Conservation (phyloP, 1,140 invertebrate species). For the Drosophila teissieri region DNA sequence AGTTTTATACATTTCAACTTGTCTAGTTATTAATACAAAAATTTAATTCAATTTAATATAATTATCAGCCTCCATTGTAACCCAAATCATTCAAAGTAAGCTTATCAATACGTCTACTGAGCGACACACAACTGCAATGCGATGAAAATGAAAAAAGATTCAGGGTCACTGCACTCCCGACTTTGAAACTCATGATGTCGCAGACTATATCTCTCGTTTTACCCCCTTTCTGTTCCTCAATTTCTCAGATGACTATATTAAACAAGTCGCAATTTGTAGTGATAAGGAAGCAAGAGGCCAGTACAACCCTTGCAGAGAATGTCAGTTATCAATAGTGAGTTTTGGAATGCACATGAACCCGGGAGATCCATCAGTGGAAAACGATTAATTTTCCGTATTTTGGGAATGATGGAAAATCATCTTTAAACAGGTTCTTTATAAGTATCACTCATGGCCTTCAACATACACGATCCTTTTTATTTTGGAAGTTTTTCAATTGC, state of each 20-base stretch:
- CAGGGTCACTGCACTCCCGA: constrained; percentile 68
- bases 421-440: too few relatives aligned
- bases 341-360: constrained; percentile 8
- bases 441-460: too few relatives aligned
- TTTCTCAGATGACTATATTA: constrained; percentile 1
- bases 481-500: too few relatives aligned
- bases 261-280: constrained; percentile 21
- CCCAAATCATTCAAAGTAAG: background rate
- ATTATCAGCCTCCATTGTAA: background rate
- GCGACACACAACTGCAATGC: background rate
- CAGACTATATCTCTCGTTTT: background rate
- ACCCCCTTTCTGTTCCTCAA: background rate
- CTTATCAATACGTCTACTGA: constrained; percentile 16
- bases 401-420: too few relatives aligned
- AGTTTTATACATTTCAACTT: too few relatives aligned
- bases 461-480: too few relatives aligned
- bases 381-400: constrained; percentile 17
- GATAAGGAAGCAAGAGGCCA: constrained; percentile 5
- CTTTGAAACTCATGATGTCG: constrained; percentile 13
- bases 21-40: background rate
- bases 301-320: background rate
- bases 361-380: constrained; percentile 4
- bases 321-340: constrained; percentile 11
- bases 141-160: constrained; percentile 27
- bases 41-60: background rate